phyloP scores from a whole-genome alignment of 2,888 invertebrate genomes.

The Azorinus chamasolen region DNA sequence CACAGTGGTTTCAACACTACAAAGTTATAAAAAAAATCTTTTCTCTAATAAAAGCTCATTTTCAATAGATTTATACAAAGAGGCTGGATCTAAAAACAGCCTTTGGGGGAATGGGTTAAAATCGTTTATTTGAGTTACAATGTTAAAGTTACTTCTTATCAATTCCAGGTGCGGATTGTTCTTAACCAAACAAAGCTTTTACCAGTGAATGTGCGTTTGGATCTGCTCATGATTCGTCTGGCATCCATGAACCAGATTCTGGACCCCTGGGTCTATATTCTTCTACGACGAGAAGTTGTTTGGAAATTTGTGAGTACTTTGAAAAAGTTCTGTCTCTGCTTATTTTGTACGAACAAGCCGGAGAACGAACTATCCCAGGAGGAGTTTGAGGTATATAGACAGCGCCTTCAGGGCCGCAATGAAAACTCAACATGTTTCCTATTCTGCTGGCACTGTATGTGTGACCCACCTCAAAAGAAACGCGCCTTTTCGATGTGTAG shows the following conservation, averaged over 20 bases:
- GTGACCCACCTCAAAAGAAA: conserved; percentile 64
- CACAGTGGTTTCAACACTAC: no score
- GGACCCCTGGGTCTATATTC: conserved; percentile 86
- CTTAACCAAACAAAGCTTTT: conserved; percentile 69
- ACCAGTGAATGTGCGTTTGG: conserved; percentile 63
- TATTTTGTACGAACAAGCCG: conserved; percentile 1
- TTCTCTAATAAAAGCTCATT: no score
- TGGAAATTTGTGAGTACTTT: conserved; percentile 67
- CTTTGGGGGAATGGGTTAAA: no score
- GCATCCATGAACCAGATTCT: conserved; percentile 85
- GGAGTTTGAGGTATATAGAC: conserved; percentile 5
- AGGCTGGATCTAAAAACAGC: no score
- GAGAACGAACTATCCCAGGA: background rate
- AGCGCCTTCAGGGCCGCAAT: conserved; percentile 17
- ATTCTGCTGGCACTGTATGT: conserved; percentile 75
- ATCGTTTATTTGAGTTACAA: background rate
- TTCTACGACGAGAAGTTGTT: conserved; percentile 81
- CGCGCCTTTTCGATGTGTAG: no score
- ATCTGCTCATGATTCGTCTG: conserved; percentile 81
- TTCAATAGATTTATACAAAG: no score
- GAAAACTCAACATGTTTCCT: conserved; percentile 68
- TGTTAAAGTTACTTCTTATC: conserved; percentile 2
- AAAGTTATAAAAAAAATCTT: no score
- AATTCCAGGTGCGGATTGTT: conserved; percentile 68
- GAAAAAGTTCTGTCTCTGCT: conserved; percentile 47